These are phyloP conservation scores for Gastrophysa polygoni DNA, from an alignment of 2,888 invertebrate species.

Conservation along the genomic window DNA sequence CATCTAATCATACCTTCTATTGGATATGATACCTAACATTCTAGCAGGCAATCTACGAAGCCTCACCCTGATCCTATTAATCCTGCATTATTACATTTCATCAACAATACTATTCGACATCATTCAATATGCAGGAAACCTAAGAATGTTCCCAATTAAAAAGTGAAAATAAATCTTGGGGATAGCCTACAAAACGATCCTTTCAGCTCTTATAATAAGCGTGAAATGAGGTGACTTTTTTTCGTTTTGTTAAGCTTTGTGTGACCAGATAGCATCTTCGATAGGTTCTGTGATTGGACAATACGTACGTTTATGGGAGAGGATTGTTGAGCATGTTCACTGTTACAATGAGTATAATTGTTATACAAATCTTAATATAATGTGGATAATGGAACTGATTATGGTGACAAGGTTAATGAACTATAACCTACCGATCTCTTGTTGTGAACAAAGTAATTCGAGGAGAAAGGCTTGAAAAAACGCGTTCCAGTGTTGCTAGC, in stretches of 20 bases:
- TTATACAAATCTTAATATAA: neutral
- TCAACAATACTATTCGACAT: conserved; percentile 13
- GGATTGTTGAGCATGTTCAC: conserved; percentile 15
- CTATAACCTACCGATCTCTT: too few species aligned
- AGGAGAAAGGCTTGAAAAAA: too few species aligned
- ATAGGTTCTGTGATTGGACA: conserved; percentile 25
- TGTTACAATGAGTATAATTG: conserved; percentile 6
- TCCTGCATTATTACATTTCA: conserved; percentile 14
- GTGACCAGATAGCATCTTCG: conserved; percentile 26
- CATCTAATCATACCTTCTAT: neutral
- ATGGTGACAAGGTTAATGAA: too few species aligned
- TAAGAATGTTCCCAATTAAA: conserved; percentile 29
- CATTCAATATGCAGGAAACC: conserved; percentile 17
- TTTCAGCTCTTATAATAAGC: conserved; percentile 52
- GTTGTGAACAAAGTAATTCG: too few species aligned
- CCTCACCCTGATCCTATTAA: conserved; percentile 8
- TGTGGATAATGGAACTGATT: neutral
- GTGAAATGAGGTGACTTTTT: conserved; percentile 53
- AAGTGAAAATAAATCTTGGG: conserved; percentile 37
- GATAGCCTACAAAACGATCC: conserved; percentile 42
- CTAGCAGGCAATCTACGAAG: neutral
- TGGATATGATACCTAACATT: neutral
- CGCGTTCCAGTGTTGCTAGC: too few species aligned
- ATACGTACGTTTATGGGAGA: conserved; percentile 21
- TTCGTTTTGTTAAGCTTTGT: conserved; percentile 28